Evolutionary conservation across 2,797 vertebrate species (phyloP).

Genomic region (Diplodus puntazzo): DNA sequence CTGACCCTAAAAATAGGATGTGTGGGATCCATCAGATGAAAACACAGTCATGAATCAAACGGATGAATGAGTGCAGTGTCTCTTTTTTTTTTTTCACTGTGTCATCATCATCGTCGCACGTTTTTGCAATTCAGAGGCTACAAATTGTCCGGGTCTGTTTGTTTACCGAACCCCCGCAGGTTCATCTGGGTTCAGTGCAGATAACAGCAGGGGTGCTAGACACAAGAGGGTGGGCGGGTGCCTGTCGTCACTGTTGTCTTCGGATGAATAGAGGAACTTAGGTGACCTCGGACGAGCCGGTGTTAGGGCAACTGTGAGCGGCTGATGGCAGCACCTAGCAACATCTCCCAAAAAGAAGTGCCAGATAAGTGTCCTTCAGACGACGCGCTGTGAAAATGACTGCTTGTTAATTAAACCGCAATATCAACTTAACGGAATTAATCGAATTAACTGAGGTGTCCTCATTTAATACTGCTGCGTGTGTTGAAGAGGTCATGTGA

Average conservation of each 20-base stretch:
- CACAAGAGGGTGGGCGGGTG: slow-evolving; percentile 58
- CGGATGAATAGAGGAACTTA: slow-evolving; percentile 59
- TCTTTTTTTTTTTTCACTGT: neutral
- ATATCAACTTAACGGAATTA: no score
- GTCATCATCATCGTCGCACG: slow-evolving; percentile 2
- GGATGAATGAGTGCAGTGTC: neutral
- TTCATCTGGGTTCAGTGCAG: slow-evolving; percentile 65
- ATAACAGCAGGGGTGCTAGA: slow-evolving; percentile 75
- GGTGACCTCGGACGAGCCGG: slow-evolving; percentile 55
- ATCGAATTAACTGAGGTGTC: neutral
- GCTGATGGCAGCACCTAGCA: slow-evolving; percentile 55
- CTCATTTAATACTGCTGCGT: neutral
- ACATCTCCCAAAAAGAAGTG: slow-evolving; percentile 21
- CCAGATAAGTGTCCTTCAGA: slow-evolving; percentile 21
- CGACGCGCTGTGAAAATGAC: neutral
- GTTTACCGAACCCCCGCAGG: slow-evolving; percentile 46
- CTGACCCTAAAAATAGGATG: slow-evolving; percentile 14
- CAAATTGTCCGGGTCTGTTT: slow-evolving; percentile 24
- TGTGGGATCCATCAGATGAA: neutral
- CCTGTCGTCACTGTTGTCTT: slow-evolving; percentile 54
- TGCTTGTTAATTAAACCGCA: neutral
- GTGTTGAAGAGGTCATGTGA: no score
- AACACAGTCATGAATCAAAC: neutral
- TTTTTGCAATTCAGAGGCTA: slow-evolving; percentile 12
- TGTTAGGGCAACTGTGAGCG: slow-evolving; percentile 18